Base-by-base conservation (phyloP, 2,113 vertebrate species). In the Pithys albifrons region DNA sequence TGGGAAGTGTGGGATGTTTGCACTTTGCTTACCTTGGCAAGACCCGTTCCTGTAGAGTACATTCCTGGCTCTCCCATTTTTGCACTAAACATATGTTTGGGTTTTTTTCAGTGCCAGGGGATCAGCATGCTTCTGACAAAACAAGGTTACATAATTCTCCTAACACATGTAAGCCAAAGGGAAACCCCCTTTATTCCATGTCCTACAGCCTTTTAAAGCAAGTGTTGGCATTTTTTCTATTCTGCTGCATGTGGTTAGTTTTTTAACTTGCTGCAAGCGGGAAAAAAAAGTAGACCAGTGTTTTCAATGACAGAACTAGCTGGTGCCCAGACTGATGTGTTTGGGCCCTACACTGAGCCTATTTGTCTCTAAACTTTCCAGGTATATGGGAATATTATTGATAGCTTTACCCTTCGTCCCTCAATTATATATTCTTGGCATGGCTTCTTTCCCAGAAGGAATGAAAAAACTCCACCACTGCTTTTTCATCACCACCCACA, bases 1-100 rank as follows among this genome's bases (percentile, higher is more conserved):
- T 95, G 72, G 88, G 85, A 95, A 96, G 65, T 61, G 69, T 93
- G 85, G 72, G 83, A 84, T 88, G 75, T 94, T 96, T 93, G 85
- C 51, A 67, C 84, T 86, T 95, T 25, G 52, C 82, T 83, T 81
- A 54, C 41, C 88, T 95, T 95, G 95, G 85, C 93, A 96, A 91
- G 45, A 92, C 12, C 14, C 2, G 2, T 93, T 96, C 43, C 92
- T 89, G 39, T 77, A 51, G 16, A 80, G 61, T n/a, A 71, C n/a
- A 35, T 82, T 94, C 46, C 55, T 35, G 83, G n/a, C 88, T 92
- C 51, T 88, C 88, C 59, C 51, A 48, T 74, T 94, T 92, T 81
- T 94, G 64, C 59, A 57, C 35, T 58, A 28, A 77, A n/a, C 16
- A 11, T 70, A 55, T 66, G 5, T 59, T 52, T 8, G 43, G 48